Conservation (phyloP, 2,888 invertebrate species). For the Harpalus rubripes region DNA sequence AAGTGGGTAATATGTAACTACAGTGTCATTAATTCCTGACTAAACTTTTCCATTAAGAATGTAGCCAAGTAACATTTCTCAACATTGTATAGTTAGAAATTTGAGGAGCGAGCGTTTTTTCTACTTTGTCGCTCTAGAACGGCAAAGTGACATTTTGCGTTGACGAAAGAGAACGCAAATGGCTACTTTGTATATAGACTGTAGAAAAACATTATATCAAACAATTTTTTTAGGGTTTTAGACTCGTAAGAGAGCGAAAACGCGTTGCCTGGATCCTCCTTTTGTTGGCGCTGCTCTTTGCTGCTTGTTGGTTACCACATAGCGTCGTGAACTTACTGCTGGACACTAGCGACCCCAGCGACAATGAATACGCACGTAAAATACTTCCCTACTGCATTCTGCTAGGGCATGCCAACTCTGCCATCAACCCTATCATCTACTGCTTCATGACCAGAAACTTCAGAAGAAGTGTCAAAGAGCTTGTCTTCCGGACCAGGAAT, state of each 20-base stretch:
- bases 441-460: slow-evolving; percentile 88
- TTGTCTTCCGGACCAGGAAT: slow-evolving; percentile 76
- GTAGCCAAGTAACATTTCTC: no score
- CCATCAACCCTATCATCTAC: slow-evolving; percentile 88
- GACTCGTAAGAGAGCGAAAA: slow-evolving; percentile 85
- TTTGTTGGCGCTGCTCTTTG: slow-evolving; percentile 86
- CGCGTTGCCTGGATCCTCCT: slow-evolving; percentile 88
- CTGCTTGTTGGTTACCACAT: slow-evolving; percentile 89
- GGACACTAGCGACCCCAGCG: slow-evolving; percentile 79
- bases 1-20: no score
- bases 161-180: no score
- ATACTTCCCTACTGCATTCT: slow-evolving; percentile 83
- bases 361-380: slow-evolving; percentile 72
- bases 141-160: no score
- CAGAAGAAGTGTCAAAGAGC: slow-evolving; percentile 82
- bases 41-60: no score
- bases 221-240: slow-evolving; percentile 79
- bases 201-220: no score
- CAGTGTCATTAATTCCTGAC: no score
- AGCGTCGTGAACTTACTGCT: slow-evolving; percentile 84
- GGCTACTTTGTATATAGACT: no score
- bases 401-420: slow-evolving; percentile 88
- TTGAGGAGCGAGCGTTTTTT: no score
- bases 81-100: no score
- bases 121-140: no score